Evolutionary conservation across 2,888 invertebrate genomes (phyloP).

Genomic region (Amphimallon solstitiale): DNA sequence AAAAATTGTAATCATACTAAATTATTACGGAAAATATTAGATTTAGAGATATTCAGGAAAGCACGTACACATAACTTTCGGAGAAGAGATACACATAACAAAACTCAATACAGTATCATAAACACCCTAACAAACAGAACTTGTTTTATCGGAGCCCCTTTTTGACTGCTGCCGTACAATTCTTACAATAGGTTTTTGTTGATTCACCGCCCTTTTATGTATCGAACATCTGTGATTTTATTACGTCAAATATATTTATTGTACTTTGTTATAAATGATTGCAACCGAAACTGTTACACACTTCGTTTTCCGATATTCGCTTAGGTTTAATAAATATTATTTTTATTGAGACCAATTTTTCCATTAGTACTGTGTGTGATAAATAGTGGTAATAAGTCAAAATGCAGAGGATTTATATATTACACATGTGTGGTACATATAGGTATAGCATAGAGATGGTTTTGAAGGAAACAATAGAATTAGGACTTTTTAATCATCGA

Average conservation of each 20-base stretch:
- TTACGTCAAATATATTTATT: constrained; percentile 15
- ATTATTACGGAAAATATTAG: too few species aligned
- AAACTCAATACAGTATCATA: constrained; percentile 20
- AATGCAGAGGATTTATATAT: too few species aligned
- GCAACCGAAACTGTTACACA: background rate
- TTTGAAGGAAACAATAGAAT: too few species aligned
- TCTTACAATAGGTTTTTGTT: constrained; percentile 36
- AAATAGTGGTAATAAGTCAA: too few species aligned
- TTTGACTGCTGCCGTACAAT: constrained; percentile 26
- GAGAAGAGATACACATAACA: background rate
- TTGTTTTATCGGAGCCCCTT: constrained; percentile 20
- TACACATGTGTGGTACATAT: too few species aligned
- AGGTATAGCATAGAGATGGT: too few species aligned
- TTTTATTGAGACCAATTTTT: background rate
- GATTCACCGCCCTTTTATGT: constrained; percentile 41
- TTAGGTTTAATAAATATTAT: background rate
- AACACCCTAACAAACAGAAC: constrained; percentile 34
- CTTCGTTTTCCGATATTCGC: background rate
- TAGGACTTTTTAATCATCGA: too few species aligned
- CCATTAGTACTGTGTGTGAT: background rate
- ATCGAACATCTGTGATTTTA: constrained; percentile 44
- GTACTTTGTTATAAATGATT: constrained; percentile 4
- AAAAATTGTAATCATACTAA: too few species aligned
- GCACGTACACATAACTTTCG: background rate
- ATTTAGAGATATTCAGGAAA: too few species aligned